Evolutionary conservation across 1,140 invertebrate genomes (phyloP).

Genomic region (Lerema accius): DNA sequence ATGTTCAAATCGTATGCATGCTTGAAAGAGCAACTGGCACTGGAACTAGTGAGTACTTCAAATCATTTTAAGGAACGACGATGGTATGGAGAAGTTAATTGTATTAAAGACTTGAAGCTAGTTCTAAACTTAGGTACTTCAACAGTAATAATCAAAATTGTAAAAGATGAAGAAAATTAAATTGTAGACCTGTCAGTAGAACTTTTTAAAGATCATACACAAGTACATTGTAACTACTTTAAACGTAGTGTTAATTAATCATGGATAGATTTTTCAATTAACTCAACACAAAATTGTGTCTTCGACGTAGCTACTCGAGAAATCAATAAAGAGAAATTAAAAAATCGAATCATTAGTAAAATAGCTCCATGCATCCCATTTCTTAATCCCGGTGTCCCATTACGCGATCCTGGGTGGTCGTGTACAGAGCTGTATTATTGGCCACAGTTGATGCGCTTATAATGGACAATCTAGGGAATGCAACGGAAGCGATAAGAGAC

Average conservation of each 20-base stretch:
- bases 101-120: too few species aligned
- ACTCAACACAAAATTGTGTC: too few species aligned
- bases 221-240: too few species aligned
- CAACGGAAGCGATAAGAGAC: constrained; percentile 33
- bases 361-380: constrained; percentile 44
- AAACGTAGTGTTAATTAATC: too few species aligned
- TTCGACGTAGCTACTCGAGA: too few species aligned
- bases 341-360: constrained; percentile 11
- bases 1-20: constrained; percentile 27
- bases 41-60: constrained; percentile 21
- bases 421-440: constrained; percentile 59
- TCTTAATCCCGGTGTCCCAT: constrained; percentile 66
- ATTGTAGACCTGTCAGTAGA: too few species aligned
- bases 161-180: too few species aligned
- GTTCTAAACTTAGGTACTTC: too few species aligned
- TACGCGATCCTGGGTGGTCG: constrained; percentile 66
- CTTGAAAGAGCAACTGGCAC: constrained; percentile 13
- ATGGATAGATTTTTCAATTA: too few species aligned
- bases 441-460: constrained; percentile 38
- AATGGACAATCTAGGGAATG: constrained; percentile 38
- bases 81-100: constrained; percentile 31
- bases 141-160: too few species aligned
- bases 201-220: too few species aligned
- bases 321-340: too few species aligned
- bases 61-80: constrained; percentile 34